A percentile compares a stretch with the other conserved stretches of the same genome.
phyloP scores from a whole-genome alignment of 2,888 invertebrate species.

The Heteromyza rotundicornis region DNA sequence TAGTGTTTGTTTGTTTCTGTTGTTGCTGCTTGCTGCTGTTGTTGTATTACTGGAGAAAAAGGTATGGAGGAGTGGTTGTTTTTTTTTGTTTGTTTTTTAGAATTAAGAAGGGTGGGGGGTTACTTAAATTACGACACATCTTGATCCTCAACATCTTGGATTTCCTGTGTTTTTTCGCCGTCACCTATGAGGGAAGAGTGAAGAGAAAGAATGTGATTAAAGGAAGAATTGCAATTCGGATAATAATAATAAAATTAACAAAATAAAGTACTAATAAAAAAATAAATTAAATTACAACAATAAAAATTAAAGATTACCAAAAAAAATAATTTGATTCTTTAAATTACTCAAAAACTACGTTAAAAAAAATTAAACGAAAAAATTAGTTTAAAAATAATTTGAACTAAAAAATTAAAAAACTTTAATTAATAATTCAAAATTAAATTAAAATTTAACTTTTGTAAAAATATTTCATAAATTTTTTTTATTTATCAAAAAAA shows the following conservation, averaged over 20 bases:
- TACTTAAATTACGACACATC: slow-evolving; percentile 88
- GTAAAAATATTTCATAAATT: no score
- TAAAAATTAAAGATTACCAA: slow-evolving; percentile 12
- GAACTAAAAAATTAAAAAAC: no score
- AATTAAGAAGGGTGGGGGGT: slow-evolving; percentile 53
- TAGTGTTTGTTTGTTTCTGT: slow-evolving; percentile 28
- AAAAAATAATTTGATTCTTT: slow-evolving; percentile 6
- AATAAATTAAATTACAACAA: slow-evolving; percentile 6
- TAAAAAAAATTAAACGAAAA: no score
- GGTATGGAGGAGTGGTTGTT: background rate
- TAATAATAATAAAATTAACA: no score
- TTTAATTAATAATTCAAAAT: slow-evolving; percentile 15
- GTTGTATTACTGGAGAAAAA: slow-evolving; percentile 59
- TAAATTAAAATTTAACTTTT: no score
- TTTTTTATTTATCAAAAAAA: no score
- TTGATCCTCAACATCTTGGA: slow-evolving; percentile 93
- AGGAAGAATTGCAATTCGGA: no score
- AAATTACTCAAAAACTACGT: slow-evolving; percentile 30
- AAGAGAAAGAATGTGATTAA: no score
- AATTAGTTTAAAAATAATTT: no score
- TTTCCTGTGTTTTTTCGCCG: slow-evolving; percentile 87
- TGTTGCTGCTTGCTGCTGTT: slow-evolving; percentile 26
- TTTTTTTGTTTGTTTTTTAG: no score
- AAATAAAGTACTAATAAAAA: slow-evolving; percentile 32
- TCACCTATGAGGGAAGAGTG: no score